Conservation (phyloP, 2,888 invertebrate species). For the Acanthosepion esculentum region DNA sequence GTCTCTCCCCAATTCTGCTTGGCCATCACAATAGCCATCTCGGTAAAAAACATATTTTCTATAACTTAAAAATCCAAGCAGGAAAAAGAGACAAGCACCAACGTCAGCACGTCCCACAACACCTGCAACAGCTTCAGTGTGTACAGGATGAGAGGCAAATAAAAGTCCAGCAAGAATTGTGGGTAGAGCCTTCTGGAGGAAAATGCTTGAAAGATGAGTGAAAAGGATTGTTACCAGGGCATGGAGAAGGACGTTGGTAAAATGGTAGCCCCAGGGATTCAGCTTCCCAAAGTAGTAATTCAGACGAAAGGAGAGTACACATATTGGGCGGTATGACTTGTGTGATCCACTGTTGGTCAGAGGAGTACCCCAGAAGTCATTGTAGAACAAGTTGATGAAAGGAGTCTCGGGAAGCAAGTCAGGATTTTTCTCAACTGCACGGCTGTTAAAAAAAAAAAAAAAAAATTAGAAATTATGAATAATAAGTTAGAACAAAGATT, state of each 20-base stretch:
- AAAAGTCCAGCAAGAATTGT: conserved; percentile 85
- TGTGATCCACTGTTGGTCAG: conserved; percentile 93
- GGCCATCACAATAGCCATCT: conserved; percentile 53
- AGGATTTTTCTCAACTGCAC: conserved; percentile 94
- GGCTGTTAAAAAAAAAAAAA: conserved; percentile 79
- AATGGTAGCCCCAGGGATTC: conserved; percentile 83
- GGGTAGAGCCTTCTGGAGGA: conserved; percentile 75
- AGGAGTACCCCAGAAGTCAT: conserved; percentile 99
- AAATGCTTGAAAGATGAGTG: conserved; percentile 82
- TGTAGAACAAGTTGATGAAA: conserved; percentile 86
- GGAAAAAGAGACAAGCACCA: conserved; percentile 91
- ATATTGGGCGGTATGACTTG: conserved; percentile 95
- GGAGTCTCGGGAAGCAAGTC: conserved; percentile 88
- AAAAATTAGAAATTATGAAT: neutral
- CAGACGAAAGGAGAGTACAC: conserved; percentile 89
- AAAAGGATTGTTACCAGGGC: conserved; percentile 88
- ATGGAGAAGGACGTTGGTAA: conserved; percentile 89
- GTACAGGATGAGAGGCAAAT: conserved; percentile 96
- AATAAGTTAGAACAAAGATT: neutral
- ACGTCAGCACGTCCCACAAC: conserved; percentile 94
- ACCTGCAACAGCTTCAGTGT: conserved; percentile 95
- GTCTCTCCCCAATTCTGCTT: conserved; percentile 47
- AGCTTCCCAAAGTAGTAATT: conserved; percentile 83
- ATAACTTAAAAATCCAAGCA: conserved; percentile 90
- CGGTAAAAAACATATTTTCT: conserved; percentile 75